Evolutionary conservation across 2,797 vertebrate genomes (phyloP).

Genomic region (Rhodeus uyekii): DNA sequence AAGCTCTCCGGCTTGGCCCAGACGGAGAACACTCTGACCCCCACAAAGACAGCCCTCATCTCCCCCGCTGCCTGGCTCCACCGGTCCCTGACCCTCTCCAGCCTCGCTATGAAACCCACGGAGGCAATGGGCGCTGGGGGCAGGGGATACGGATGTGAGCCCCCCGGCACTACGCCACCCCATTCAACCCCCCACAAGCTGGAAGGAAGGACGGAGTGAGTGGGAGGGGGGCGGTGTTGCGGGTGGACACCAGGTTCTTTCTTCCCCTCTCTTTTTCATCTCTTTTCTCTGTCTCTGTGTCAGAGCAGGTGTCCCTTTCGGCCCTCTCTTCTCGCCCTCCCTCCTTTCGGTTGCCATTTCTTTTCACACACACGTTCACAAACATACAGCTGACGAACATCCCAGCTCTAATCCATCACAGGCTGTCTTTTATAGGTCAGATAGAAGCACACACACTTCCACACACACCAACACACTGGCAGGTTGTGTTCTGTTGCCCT

Average conservation of each 20-base stretch:
- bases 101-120: slow-evolving; percentile 74
- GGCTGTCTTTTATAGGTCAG: slow-evolving; percentile 79
- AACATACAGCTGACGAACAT: slow-evolving; percentile 63
- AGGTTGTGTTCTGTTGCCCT: slow-evolving; percentile 77
- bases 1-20: slow-evolving; percentile 73
- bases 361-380: slow-evolving; percentile 57
- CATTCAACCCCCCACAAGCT: slow-evolving; percentile 70
- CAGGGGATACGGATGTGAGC: slow-evolving; percentile 74
- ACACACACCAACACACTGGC: slow-evolving; percentile 64
- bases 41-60: slow-evolving; percentile 80
- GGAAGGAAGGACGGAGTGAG: slow-evolving; percentile 61
- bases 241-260: slow-evolving; percentile 80
- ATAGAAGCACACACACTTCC: slow-evolving; percentile 50
- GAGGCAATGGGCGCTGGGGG: slow-evolving; percentile 62
- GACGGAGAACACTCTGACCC: slow-evolving; percentile 73
- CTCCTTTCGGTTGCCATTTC: slow-evolving; percentile 54
- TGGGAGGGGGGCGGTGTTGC: slow-evolving; percentile 49
- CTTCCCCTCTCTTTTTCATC: slow-evolving; percentile 68
- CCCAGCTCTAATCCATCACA: slow-evolving; percentile 80
- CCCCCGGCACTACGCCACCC: slow-evolving; percentile 72
- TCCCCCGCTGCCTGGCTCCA: slow-evolving; percentile 67
- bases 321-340: slow-evolving; percentile 52
- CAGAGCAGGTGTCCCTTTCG: slow-evolving; percentile 80
- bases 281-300: slow-evolving; percentile 70
- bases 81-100: slow-evolving; percentile 73